A percentile compares a stretch with the other conserved stretches of the same genome.
Conservation (phyloP, 2,797 vertebrate species). For the Anguilla megastoma region DNA sequence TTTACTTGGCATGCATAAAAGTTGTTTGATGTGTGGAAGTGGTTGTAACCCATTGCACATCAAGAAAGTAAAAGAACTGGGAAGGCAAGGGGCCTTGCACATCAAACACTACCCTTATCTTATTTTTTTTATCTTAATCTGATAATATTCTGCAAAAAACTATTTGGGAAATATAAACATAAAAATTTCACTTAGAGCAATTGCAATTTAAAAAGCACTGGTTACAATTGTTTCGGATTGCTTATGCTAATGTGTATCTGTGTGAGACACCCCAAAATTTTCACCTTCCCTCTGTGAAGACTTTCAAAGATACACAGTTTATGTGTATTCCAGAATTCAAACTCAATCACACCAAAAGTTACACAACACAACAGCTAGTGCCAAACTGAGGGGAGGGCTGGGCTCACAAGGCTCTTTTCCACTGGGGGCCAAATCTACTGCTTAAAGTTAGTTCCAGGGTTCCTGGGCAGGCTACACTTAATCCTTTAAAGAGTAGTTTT, state of each 20-base stretch:
- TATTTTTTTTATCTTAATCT: neutral
- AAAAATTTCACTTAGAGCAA: neutral
- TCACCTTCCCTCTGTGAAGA: neutral
- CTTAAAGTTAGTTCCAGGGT: no score
- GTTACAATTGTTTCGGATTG: no score
- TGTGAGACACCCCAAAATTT: neutral
- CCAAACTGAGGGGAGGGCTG: neutral
- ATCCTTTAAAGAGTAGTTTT: no score
- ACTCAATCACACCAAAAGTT: neutral
- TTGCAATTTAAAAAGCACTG: neutral
- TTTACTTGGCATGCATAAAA: neutral
- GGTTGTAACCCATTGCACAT: neutral
- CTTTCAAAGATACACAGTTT: neutral
- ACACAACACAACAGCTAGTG: neutral
- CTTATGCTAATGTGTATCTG: no score
- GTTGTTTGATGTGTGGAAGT: slow-evolving; percentile 6
- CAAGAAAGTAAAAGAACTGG: neutral
- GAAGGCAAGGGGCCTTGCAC: neutral
- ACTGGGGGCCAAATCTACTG: no score
- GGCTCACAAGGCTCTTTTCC: neutral
- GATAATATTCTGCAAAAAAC: neutral
- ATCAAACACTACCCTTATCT: neutral
- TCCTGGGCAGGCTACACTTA: no score
- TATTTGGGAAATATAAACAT: neutral
- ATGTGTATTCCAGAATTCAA: neutral